Evolutionary conservation across 1,140 invertebrate species (phyloP).

Genomic region (Camponotus vicinus): DNA sequence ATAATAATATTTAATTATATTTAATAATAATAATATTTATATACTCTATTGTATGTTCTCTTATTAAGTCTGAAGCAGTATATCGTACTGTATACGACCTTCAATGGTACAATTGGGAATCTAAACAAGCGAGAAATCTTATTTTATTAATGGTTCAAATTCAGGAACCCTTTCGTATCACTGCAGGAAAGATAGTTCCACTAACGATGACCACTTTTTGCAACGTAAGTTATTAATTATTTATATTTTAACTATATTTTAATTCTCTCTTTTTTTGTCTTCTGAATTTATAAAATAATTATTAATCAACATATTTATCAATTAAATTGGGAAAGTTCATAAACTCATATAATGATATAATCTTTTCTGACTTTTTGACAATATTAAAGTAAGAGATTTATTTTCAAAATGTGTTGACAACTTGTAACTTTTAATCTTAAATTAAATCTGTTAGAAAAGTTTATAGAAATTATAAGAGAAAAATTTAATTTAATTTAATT

Average conservation of each 20-base stretch:
- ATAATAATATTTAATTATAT: no score
- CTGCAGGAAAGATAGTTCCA: background rate
- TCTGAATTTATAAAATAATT: background rate
- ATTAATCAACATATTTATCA: no score
- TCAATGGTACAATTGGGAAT: background rate
- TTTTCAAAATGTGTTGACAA: no score
- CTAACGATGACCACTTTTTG: background rate
- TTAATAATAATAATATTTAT: background rate
- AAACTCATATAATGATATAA: no score
- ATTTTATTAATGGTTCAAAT: slow-evolving; percentile 18
- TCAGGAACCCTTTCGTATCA: background rate
- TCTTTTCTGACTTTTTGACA: no score
- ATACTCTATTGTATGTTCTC: background rate
- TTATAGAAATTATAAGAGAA: no score
- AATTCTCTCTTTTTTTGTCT: background rate
- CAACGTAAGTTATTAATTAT: background rate
- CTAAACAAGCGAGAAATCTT: background rate
- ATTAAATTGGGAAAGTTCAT: no score
- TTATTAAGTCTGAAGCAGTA: background rate
- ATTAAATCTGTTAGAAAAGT: no score
- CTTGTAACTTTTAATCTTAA: no score
- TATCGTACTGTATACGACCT: background rate
- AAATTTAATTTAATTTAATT: no score
- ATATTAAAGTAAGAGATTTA: no score
- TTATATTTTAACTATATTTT: no score